phyloP scores from a whole-genome alignment of 30 jellyfish, hydroid and myxozoan species.

The Aurelia aurita complex sp. Pacific region DNA sequence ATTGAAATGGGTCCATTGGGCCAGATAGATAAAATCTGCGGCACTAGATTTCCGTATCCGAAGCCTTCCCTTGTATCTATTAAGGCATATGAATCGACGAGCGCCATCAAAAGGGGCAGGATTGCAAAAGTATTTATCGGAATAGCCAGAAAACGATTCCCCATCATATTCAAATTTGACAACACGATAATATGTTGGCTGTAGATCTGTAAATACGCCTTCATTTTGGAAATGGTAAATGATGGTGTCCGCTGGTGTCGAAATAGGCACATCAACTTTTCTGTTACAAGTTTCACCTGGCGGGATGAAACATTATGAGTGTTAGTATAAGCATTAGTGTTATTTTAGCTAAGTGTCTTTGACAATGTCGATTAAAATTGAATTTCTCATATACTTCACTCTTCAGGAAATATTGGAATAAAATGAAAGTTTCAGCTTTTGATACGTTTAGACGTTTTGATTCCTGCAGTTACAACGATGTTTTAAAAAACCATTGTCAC shows the following conservation, averaged over 20 bases:
- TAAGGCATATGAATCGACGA: slow-evolving; percentile 62
- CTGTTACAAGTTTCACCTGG: slow-evolving; percentile 40
- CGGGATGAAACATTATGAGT: neutral
- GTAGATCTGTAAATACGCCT: slow-evolving; percentile 12
- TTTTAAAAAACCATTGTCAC: too few species aligned
- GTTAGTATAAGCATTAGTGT: too few species aligned
- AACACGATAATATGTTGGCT: slow-evolving; percentile 43
- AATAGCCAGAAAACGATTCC: slow-evolving; percentile 32
- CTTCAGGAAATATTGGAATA: too few species aligned
- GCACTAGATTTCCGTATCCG: slow-evolving; percentile 24
- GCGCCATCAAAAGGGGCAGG: slow-evolving; percentile 31
- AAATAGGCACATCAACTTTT: slow-evolving; percentile 4
- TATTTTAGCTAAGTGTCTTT: too few species aligned
- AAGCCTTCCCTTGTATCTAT: slow-evolving; percentile 49
- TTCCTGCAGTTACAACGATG: too few species aligned
- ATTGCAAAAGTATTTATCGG: slow-evolving; percentile 42
- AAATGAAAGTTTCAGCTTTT: too few species aligned
- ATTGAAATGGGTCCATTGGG: slow-evolving; percentile 5
- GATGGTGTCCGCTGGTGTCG: slow-evolving; percentile 2
- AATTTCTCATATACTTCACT: too few species aligned
- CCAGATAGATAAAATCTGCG: slow-evolving; percentile 1
- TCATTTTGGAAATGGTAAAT: slow-evolving; percentile 35
- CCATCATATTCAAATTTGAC: slow-evolving; percentile 16
- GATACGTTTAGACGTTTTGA: too few species aligned
- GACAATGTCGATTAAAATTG: too few species aligned